A percentile compares a stretch with the other conserved stretches of the same genome.
Evolutionary conservation across 1,140 invertebrate genomes (phyloP).

Genomic region (Hyles vespertilio): DNA sequence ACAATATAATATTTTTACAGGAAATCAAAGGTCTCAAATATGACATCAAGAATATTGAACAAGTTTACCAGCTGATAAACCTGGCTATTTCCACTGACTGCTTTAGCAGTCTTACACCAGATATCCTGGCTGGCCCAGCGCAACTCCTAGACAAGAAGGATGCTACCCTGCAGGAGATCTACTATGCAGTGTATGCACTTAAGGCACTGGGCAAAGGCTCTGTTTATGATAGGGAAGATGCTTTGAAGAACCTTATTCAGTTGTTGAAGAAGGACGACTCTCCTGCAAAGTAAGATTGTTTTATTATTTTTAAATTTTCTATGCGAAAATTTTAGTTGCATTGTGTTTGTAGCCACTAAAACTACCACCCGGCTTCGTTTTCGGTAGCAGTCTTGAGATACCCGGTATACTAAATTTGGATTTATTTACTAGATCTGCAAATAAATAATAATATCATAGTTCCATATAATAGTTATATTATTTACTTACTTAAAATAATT

Average conservation of each 20-base stretch:
- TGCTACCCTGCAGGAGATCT: slow-evolving; percentile 54
- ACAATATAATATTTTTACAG: slow-evolving; percentile 34
- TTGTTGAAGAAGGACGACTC: slow-evolving; percentile 87
- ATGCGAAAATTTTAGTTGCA: no score
- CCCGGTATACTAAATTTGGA: no score
- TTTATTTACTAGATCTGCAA: no score
- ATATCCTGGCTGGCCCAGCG: slow-evolving; percentile 40
- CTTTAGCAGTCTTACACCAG: slow-evolving; percentile 54
- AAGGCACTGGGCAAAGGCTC: slow-evolving; percentile 64
- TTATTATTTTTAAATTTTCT: background rate
- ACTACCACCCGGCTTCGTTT: no score
- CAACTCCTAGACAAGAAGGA: slow-evolving; percentile 57
- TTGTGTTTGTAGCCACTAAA: no score
- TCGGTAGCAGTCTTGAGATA: no score
- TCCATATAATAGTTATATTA: no score
- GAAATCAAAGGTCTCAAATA: slow-evolving; percentile 50
- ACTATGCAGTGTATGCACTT: slow-evolving; percentile 58
- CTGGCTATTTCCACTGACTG: slow-evolving; percentile 52
- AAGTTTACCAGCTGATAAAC: slow-evolving; percentile 62
- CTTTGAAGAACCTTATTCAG: slow-evolving; percentile 81
- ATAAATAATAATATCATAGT: no score
- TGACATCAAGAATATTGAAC: slow-evolving; percentile 59
- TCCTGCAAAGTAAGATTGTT: slow-evolving; percentile 78
- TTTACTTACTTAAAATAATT: no score
- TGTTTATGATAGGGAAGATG: slow-evolving; percentile 72